phyloP scores from a whole-genome alignment of 2,888 invertebrate species.

The Oscheius sp. region DNA sequence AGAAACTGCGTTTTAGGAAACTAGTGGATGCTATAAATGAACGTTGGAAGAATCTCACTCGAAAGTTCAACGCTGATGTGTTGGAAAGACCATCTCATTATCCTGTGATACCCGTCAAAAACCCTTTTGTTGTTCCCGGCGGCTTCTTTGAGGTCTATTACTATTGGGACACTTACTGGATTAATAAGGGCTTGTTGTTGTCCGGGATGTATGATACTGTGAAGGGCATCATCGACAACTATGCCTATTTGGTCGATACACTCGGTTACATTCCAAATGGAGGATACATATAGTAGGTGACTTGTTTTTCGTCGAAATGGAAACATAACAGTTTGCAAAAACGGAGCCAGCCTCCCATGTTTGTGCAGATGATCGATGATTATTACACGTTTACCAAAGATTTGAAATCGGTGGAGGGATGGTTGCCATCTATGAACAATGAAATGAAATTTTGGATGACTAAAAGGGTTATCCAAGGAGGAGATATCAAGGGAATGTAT shows the following conservation, averaged over 20 bases:
- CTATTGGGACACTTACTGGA: slow-evolving; percentile 97
- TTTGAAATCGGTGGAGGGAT: slow-evolving; percentile 58
- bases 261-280: slow-evolving; percentile 84
- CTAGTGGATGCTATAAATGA: slow-evolving; percentile 51
- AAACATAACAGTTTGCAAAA: slow-evolving; percentile 53
- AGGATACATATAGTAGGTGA: slow-evolving; percentile 84
- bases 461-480: slow-evolving; percentile 75
- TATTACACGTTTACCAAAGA: slow-evolving; percentile 84
- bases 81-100: slow-evolving; percentile 76
- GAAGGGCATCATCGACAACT: slow-evolving; percentile 86
- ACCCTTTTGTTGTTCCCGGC: slow-evolving; percentile 81
- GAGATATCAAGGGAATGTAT: slow-evolving; percentile 50
- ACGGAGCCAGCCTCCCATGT: slow-evolving; percentile 76
- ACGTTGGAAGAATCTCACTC: slow-evolving; percentile 52
- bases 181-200: slow-evolving; percentile 84
- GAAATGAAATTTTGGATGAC: slow-evolving; percentile 84
- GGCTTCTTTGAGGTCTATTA: slow-evolving; percentile 81
- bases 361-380: slow-evolving; percentile 82
- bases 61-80: slow-evolving; percentile 66
- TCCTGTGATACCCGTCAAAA: slow-evolving; percentile 87
- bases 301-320: background rate
- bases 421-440: slow-evolving; percentile 73
- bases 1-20: slow-evolving; percentile 42
- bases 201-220: slow-evolving; percentile 87
- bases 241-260: slow-evolving; percentile 83